A percentile compares a stretch with the other conserved stretches of the same genome.
Conservation (phyloP, 2,113 vertebrate species). For the Coptodon bakossiorum region DNA sequence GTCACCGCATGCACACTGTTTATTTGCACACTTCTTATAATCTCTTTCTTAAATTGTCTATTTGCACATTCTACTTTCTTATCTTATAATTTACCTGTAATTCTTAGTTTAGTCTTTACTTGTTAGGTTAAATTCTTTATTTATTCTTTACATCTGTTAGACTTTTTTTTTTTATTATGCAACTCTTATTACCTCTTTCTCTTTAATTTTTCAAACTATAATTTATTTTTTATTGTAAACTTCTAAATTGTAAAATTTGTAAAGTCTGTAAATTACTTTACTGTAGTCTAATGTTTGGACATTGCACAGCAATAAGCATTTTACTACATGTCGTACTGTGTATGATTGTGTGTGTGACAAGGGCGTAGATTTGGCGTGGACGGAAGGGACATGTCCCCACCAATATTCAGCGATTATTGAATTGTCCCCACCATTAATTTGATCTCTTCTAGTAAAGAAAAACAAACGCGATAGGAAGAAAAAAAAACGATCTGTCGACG, state of each 20-base stretch:
- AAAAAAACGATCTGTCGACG: too few relatives aligned
- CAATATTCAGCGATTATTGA: too few relatives aligned
- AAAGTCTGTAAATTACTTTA: neutral
- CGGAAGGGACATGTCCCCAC: too few relatives aligned
- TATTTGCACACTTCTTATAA: neutral
- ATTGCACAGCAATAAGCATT: neutral
- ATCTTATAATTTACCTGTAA: neutral
- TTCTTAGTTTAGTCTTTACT: neutral
- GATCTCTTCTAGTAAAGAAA: too few relatives aligned
- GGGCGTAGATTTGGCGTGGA: too few relatives aligned
- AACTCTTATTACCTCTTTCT: neutral
- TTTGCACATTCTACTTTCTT: neutral
- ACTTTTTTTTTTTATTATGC: neutral
- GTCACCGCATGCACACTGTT: neutral
- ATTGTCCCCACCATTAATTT: too few relatives aligned
- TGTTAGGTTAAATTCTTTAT: neutral
- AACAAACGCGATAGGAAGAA: too few relatives aligned
- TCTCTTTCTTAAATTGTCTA: neutral
- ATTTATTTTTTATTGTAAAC: neutral
- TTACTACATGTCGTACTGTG: neutral
- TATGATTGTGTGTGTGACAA: neutral
- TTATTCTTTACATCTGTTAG: neutral
- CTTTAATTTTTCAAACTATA: neutral
- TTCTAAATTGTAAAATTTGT: neutral
- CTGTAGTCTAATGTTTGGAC: neutral